Base-by-base conservation (phyloP, 2,113 vertebrate species). In the Chaetodon auriga region DNA sequence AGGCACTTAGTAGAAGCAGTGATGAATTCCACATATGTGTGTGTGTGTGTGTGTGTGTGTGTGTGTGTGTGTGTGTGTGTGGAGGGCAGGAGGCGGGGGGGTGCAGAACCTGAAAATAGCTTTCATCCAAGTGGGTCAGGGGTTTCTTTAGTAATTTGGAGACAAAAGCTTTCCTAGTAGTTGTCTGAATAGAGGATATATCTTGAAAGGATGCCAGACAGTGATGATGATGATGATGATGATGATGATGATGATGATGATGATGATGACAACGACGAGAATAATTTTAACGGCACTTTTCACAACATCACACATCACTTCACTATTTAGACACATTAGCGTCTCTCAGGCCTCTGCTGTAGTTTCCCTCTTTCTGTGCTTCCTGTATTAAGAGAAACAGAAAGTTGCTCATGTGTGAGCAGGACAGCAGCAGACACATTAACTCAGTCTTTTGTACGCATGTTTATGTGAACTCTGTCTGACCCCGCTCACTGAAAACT, bases 21-120 rank as follows among this genome's bases (percentile, higher is more conserved):
- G 89, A 92, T 89, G 85, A 69, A 85, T 92, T 93, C 88, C 85
- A 86, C 90, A 89, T 79, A 66, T 81, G 88, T 90, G 72, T 77
- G 58, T 49, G 46, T 10, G 65, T 46, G 19, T 78, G 58, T 49
- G 45, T 10, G 65, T 46, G 19, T 78, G 58, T 49, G 45, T n/a
- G n/a, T n/a, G n/a, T 30, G 46, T 15, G 30, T 15, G 36, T 1
- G 48, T 10, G 53, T 10, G 65, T 46, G 19, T 78, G 58, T 49
- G 45, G 58, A 66, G 61, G 70, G 46, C 25, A 41, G 48, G 23
- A 2, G 18, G 23, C 30, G 30, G 30, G 30, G 30, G 30, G 30
- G 30, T 30, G 30, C 30, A 30, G 30, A 30, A 30, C 30, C 62
- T 89, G 78, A 88, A 81, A 88, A 87, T 84, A 86, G 72, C 51